phyloP scores from a whole-genome alignment of 2,113 vertebrate species.

The Clarias macrocephalus region DNA sequence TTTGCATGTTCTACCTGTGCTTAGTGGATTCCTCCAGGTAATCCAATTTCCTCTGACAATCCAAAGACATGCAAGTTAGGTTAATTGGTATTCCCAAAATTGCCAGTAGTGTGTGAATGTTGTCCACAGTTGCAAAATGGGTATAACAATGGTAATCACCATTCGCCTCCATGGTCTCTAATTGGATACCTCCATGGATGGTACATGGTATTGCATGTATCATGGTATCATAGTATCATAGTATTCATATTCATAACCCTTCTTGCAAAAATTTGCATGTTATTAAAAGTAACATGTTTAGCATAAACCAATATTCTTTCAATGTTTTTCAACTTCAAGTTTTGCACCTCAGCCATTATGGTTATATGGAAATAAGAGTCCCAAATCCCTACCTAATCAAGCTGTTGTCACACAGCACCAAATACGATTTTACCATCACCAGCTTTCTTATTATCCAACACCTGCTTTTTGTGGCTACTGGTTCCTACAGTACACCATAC shows the following conservation, averaged over 20 bases:
- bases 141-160: too few species aligned
- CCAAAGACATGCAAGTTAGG: too few species aligned
- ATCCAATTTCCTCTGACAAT: too few species aligned
- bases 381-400: slow-evolving; percentile 23
- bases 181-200: too few species aligned
- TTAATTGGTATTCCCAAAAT: too few species aligned
- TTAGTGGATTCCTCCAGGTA: too few species aligned
- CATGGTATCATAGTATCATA: background rate
- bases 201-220: background rate
- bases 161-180: too few species aligned
- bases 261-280: background rate
- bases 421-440: background rate
- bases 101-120: too few species aligned
- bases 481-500: background rate
- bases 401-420: background rate
- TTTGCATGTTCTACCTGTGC: too few species aligned
- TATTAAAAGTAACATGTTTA: background rate
- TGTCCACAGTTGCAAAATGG: too few species aligned
- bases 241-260: background rate
- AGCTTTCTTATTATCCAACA: slow-evolving; percentile 14
- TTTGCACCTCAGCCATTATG: background rate
- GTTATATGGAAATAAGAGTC: slow-evolving; percentile 20
- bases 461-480: background rate
- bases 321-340: background rate
- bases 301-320: background rate